Conservation (phyloP, 2,797 vertebrate genomes). For the Gymnothorax reevesii region DNA sequence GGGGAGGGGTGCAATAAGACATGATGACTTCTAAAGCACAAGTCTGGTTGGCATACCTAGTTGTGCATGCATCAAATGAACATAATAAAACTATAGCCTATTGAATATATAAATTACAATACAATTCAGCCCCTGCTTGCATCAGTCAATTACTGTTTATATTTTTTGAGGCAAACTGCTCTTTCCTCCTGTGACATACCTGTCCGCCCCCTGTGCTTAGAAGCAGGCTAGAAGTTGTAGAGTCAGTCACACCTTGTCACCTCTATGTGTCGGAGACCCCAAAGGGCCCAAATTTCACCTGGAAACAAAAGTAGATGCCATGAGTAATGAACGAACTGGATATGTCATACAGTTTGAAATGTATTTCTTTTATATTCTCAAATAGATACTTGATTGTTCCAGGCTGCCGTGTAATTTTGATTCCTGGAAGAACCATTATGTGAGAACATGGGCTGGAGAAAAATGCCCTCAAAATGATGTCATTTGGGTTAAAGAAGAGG, state of each 20-base stretch:
- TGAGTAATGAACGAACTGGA: background rate
- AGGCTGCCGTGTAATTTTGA: background rate
- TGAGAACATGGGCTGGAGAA: background rate
- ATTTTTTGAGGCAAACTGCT: background rate
- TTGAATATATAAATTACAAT: no score
- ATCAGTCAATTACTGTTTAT: no score
- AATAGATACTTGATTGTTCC: background rate
- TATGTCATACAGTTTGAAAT: background rate
- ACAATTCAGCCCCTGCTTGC: no score
- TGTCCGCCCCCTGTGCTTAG: background rate
- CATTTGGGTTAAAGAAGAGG: background rate
- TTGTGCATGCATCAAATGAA: background rate
- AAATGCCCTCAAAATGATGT: background rate
- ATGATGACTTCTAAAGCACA: constrained; percentile 8
- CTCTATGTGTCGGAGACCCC: background rate
- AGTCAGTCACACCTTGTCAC: background rate
- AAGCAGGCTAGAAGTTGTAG: background rate
- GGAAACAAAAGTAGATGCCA: background rate
- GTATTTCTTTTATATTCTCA: background rate
- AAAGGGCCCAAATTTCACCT: background rate
- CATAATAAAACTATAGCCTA: no score
- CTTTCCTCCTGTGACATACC: background rate
- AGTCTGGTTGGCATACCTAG: background rate
- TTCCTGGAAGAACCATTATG: background rate
- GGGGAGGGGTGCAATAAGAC: background rate